These are phyloP conservation scores for Leptopilina boulardi DNA, from an alignment of 1,140 invertebrate genomes.

Conservation along the genomic window DNA sequence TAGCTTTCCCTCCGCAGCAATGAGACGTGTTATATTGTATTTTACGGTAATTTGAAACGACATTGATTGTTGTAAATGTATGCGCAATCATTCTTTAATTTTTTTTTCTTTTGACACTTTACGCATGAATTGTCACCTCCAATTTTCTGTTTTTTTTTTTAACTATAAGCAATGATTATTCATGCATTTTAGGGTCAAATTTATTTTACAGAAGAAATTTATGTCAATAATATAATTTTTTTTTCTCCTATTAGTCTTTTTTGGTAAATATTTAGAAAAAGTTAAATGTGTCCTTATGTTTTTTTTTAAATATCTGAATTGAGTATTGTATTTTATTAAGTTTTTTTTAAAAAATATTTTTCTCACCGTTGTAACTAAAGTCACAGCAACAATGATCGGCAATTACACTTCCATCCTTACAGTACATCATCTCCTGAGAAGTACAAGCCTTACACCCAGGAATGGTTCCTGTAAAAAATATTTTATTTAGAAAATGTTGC, in stretches of 20 bases:
- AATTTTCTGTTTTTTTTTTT: conserved; percentile 40
- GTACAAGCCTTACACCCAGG: conserved; percentile 82
- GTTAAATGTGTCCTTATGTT: too few relatives aligned
- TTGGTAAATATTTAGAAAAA: too few relatives aligned
- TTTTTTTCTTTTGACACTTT: conserved; percentile 48
- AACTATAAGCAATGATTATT: neutral
- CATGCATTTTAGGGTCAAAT: neutral
- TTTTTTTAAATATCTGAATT: too few relatives aligned
- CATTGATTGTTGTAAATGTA: conserved; percentile 35
- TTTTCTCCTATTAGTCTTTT: too few relatives aligned
- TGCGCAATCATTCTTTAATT: conserved; percentile 34
- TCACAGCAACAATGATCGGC: conserved; percentile 86
- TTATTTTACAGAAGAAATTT: neutral
- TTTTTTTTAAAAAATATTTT: too few relatives aligned
- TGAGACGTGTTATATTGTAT: neutral
- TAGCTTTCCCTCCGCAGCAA: neutral
- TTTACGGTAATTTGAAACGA: conserved; percentile 33
- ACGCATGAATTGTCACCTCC: conserved; percentile 61
- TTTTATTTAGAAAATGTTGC: conserved; percentile 40
- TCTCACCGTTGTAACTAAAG: conserved; percentile 68
- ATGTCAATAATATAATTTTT: too few relatives aligned
- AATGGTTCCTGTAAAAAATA: conserved; percentile 72
- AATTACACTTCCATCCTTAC: conserved; percentile 78
- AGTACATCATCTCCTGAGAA: conserved; percentile 80
- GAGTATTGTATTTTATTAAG: too few relatives aligned